Evolutionary conservation across 2,113 vertebrate genomes (phyloP).

Genomic region (Eublepharis macularius): DNA sequence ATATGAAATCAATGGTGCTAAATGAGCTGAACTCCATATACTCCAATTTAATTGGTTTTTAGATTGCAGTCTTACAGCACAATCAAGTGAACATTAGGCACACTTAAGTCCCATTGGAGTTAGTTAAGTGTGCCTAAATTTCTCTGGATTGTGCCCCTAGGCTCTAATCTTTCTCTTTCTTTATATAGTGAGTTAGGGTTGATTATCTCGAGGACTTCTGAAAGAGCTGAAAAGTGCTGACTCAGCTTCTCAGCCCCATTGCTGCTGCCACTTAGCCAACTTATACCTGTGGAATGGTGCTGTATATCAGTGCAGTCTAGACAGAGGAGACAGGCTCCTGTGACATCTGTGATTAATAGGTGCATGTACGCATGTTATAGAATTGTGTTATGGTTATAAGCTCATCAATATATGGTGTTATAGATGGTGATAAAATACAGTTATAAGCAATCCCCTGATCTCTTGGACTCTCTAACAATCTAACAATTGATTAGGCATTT

Average conservation of each 20-base stretch:
- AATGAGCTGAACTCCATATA: constrained; percentile 23
- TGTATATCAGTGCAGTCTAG: not conserved
- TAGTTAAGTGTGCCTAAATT: not conserved
- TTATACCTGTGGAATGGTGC: not conserved
- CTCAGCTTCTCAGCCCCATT: not conserved
- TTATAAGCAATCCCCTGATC: constrained; percentile 1
- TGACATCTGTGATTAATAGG: constrained; percentile 9
- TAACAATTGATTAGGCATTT: constrained; percentile 24
- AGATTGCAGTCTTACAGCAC: constrained; percentile 8
- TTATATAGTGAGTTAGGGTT: not conserved
- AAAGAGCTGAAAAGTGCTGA: not conserved
- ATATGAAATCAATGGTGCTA: not conserved
- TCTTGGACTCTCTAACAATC: not conserved
- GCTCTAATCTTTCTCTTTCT: constrained; percentile 1
- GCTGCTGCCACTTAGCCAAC: not conserved
- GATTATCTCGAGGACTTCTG: not conserved
- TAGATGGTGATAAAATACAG: constrained; percentile 5
- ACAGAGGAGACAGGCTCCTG: not conserved
- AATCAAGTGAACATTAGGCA: constrained; percentile 23
- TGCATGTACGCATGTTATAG: not conserved
- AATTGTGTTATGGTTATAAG: constrained; percentile 7
- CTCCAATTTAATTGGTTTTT: constrained; percentile 22
- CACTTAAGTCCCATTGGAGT: constrained; percentile 4
- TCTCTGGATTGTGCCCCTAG: not conserved
- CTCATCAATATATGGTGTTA: constrained; percentile 4